phyloP scores from a whole-genome alignment of 2,113 vertebrate genomes.

The Dicaeum eximium region DNA sequence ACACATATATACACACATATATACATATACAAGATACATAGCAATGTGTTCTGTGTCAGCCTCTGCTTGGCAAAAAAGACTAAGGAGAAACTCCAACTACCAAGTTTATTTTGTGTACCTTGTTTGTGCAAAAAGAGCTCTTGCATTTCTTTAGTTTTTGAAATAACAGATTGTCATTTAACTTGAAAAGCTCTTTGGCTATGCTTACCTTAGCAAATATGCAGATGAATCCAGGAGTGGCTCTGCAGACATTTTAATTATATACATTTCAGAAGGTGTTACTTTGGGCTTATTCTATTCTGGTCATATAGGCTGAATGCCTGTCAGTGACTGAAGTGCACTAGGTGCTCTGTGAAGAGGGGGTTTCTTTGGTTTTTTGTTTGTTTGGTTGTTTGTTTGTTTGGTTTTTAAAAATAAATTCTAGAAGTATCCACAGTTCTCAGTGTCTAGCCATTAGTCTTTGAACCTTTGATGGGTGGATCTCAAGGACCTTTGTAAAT shows the following conservation, averaged over 20 bases:
- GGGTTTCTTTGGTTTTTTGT: background rate
- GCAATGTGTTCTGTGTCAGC: background rate
- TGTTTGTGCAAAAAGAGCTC: background rate
- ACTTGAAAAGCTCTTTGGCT: background rate
- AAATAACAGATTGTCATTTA: background rate
- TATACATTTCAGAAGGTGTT: background rate
- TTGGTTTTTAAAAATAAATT: background rate
- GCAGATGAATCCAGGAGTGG: background rate
- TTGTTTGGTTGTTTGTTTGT: background rate
- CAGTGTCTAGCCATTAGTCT: background rate
- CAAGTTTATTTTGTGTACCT: background rate
- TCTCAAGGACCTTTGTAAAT: background rate
- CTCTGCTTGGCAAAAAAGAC: background rate
- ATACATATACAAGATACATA: background rate
- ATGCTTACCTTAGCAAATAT: background rate
- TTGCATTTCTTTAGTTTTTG: background rate
- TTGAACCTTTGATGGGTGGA: background rate
- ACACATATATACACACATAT: no score
- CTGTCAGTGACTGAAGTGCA: background rate
- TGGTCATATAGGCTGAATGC: background rate
- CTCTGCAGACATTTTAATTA: background rate
- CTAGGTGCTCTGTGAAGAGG: background rate
- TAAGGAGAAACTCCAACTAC: background rate
- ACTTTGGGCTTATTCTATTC: background rate
- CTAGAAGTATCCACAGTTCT: background rate